Evolutionary conservation across 2,113 vertebrate species (phyloP), one percentile per base, ranked within the genome.

Genomic region (Tympanuchus pallidicinctus): DNA sequence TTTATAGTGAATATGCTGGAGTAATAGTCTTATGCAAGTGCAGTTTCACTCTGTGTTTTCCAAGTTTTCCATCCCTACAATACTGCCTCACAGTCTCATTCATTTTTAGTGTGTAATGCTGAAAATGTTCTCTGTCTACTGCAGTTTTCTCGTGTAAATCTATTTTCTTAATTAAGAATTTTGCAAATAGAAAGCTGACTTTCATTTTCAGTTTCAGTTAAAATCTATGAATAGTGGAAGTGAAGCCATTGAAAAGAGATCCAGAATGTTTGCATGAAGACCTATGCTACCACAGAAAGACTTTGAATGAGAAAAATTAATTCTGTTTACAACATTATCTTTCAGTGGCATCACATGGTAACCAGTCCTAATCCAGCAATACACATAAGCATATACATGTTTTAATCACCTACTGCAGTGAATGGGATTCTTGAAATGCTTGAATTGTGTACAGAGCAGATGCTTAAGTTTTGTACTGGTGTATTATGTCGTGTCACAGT

Each of bases 391-490:
- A 74, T 70, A 61, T 60, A 30, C 54, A 80, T 77, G 43, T n/a
- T 88, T 90, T 94, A 91, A 88, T 92, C 78, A 88, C 13, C 38
- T 38, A 19, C 1, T 3, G 50, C 38, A 86, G 59, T 67, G 64
- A 82, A 59, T 52, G 20, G n/a, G 50, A 63, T 91, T 77, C 42
- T 84, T 76, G 43, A 66, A 66, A 59, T 80, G 75, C 85, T 91
- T 89, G 89, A 60, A 86, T 85, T 88, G 15, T 30, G 27, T 54
- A 30, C 52, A 80, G 47, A 91, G 79, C 56, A 64, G 70, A 56
- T 76, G 36, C 74, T 84, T 73, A 94, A 59, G 74, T 92, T 89
- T 91, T 84, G 70, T 74, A 71, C 87, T 94, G 64, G 36, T 80
- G 17, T 87, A 89, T 87, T 92, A 70, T 82, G 48, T 87, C 71